These are phyloP conservation scores for Hippocampus zosterae DNA, from an alignment of 2,113 vertebrate species.

Conservation along the genomic window DNA sequence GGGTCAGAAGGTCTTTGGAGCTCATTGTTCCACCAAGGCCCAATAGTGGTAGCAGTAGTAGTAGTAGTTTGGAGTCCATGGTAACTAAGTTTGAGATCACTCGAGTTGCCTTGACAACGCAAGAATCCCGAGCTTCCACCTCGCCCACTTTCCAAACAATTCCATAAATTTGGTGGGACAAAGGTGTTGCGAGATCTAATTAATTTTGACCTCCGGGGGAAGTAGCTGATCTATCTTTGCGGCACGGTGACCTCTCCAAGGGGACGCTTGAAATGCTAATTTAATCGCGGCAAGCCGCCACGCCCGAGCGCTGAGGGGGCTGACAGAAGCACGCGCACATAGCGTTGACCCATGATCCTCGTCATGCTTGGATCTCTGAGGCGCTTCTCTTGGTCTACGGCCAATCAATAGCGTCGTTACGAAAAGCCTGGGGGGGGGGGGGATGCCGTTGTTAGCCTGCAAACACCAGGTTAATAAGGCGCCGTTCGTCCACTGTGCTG, in stretches of 20 bases:
- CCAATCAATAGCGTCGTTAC: slow-evolving; percentile 26
- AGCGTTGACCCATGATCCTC: slow-evolving; percentile 1
- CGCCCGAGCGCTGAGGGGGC: neutral
- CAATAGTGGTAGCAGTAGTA: slow-evolving; percentile 22
- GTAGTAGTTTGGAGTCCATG: slow-evolving; percentile 23
- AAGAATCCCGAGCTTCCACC: slow-evolving; percentile 5
- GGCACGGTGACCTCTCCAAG: slow-evolving; percentile 1
- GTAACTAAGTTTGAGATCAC: slow-evolving; percentile 18
- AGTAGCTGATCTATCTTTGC: slow-evolving; percentile 29
- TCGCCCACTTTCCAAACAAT: neutral
- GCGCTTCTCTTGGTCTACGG: slow-evolving; percentile 14
- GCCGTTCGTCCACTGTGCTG: neutral
- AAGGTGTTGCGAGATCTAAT: slow-evolving; percentile 7
- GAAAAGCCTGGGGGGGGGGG: too few species aligned
- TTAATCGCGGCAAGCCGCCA: slow-evolving; percentile 5
- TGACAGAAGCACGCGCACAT: neutral
- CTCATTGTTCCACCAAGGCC: slow-evolving; percentile 15
- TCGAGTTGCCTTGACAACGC: slow-evolving; percentile 42
- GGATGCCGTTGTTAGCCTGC: slow-evolving; percentile 7
- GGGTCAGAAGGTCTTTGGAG: slow-evolving; percentile 30
- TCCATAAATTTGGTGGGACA: slow-evolving; percentile 5
- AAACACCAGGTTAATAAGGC: slow-evolving; percentile 24
- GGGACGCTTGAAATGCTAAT: slow-evolving; percentile 24
- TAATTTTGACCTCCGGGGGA: slow-evolving; percentile 10
- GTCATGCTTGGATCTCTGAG: slow-evolving; percentile 13